Evolutionary conservation across 1,140 invertebrate species (phyloP).

Genomic region (Apolygus lucorum): DNA sequence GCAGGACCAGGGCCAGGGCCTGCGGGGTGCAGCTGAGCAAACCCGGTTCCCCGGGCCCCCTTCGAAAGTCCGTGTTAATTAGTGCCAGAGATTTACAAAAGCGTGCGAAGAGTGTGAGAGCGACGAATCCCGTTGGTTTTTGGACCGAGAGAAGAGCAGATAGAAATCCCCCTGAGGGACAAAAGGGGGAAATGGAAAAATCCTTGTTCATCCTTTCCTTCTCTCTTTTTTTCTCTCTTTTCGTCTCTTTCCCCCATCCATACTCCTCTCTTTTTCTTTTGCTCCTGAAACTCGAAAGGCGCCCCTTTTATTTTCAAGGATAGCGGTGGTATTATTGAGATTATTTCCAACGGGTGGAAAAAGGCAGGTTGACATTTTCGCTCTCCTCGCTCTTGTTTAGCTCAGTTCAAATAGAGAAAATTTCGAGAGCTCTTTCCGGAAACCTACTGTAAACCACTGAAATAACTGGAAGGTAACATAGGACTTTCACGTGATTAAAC

Average conservation of each 20-base stretch:
- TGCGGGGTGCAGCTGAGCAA: no score
- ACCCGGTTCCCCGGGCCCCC: no score
- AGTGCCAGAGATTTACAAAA: neutral
- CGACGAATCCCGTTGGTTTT: neutral
- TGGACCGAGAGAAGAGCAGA: neutral
- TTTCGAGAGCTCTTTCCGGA: no score
- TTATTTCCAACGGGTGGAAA: neutral
- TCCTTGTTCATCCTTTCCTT: neutral
- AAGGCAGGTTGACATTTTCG: neutral
- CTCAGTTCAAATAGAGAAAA: neutral
- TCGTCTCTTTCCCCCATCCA: neutral
- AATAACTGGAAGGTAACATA: no score
- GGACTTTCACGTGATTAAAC: no score
- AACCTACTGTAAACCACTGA: no score
- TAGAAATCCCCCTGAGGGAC: neutral
- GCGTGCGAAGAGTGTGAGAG: neutral
- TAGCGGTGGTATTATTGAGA: neutral
- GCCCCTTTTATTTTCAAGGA: neutral
- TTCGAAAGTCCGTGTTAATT: no score
- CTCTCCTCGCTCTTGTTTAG: neutral
- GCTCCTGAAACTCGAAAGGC: neutral
- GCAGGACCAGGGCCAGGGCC: no score
- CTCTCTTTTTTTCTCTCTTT: neutral
- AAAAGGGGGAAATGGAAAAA: neutral
- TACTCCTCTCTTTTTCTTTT: no score